Evolutionary conservation across 2,797 vertebrate species (phyloP).

Genomic region (Rhynchotus rufescens): DNA sequence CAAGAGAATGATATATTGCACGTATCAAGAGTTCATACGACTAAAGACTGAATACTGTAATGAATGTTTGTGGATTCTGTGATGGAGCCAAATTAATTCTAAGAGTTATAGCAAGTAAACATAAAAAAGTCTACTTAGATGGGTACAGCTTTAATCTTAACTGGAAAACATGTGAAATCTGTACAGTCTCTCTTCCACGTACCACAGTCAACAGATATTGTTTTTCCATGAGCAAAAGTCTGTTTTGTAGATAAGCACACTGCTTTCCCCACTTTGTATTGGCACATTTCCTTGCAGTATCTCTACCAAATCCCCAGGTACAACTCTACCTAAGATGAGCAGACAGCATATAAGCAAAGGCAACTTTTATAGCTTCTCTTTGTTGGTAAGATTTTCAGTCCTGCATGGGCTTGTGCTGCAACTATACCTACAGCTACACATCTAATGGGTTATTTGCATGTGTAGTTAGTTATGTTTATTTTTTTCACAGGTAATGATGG

Average conservation of each 20-base stretch:
- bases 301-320: conserved; percentile 13
- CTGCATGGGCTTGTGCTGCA: conserved; percentile 50
- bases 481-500: background rate
- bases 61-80: background rate
- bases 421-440: conserved; percentile 50
- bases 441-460: conserved; percentile 32
- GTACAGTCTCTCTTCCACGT: background rate
- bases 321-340: background rate
- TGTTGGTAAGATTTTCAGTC: conserved; percentile 33
- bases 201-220: background rate
- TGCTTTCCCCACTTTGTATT: background rate
- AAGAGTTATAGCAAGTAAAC: background rate
- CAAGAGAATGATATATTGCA: background rate
- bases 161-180: background rate
- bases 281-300: background rate
- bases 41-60: background rate
- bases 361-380: background rate
- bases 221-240: background rate
- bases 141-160: background rate
- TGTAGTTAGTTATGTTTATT: background rate
- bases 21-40: background rate
- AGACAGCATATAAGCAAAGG: background rate
- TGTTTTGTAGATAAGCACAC: background rate
- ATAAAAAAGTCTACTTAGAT: background rate
- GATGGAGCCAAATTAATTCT: conserved; percentile 8